phyloP scores from a whole-genome alignment of 2,797 vertebrate species.

The Mormyrus proboscirostris region DNA sequence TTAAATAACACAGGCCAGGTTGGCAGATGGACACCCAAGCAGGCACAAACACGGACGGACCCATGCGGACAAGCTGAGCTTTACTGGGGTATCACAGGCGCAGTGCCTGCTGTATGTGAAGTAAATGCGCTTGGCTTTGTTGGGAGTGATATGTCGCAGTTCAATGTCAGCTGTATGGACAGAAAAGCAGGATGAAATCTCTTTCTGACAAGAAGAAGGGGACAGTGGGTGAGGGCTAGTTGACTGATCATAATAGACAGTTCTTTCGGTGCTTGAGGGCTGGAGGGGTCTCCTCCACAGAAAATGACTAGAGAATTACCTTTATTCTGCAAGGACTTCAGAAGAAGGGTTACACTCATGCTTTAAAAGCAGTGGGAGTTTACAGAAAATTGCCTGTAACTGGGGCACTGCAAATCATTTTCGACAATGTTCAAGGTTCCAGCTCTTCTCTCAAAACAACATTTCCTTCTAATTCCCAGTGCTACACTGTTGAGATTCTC shows the following conservation, averaged over 20 bases:
- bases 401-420: neutral
- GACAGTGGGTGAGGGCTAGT: neutral
- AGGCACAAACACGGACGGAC: neutral
- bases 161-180: neutral
- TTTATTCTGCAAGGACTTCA: slow-evolving; percentile 3
- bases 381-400: neutral
- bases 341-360: neutral
- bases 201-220: neutral
- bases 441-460: slow-evolving; percentile 2
- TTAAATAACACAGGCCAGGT: neutral
- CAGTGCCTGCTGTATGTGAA: neutral
- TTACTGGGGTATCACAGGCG: slow-evolving; percentile 21
- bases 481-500: neutral
- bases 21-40: neutral
- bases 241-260: neutral
- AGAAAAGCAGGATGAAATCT: slow-evolving; percentile 24
- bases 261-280: neutral
- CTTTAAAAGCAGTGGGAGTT: neutral
- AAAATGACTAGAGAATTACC: neutral
- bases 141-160: neutral
- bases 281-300: neutral
- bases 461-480: neutral
- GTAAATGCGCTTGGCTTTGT: neutral
- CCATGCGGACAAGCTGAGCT: slow-evolving; percentile 16
- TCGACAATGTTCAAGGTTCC: neutral